These are phyloP conservation scores for Ectropis grisescens DNA, from an alignment of 1,140 invertebrate species.

Conservation along the genomic window DNA sequence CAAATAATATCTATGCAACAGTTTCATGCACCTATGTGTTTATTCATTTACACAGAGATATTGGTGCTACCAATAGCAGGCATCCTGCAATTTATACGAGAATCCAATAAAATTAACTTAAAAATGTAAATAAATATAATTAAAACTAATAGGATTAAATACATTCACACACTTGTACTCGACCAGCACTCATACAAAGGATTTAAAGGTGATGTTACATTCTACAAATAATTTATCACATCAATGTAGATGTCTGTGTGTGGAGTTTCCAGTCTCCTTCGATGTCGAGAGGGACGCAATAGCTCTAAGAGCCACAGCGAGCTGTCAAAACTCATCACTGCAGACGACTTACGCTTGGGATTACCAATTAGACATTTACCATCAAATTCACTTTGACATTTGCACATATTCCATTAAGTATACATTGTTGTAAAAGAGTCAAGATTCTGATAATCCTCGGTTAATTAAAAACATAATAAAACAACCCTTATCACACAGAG, in stretches of 20 bases:
- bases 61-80: constrained; percentile 38
- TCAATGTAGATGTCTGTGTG: constrained; percentile 1
- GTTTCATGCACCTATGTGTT: constrained; percentile 25
- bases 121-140: constrained; percentile 47
- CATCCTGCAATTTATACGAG: constrained; percentile 24
- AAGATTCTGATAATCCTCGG: no score
- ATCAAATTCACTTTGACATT: no score
- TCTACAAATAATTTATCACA: constrained; percentile 34
- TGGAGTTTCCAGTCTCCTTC: constrained; percentile 9
- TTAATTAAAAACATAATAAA: no score
- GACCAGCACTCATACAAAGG: constrained; percentile 21
- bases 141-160: constrained; percentile 63
- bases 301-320: no score
- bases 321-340: no score
- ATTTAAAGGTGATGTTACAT: constrained; percentile 16
- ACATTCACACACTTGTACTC: constrained; percentile 53
- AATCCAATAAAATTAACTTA: constrained; percentile 35
- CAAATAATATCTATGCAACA: constrained; percentile 49
- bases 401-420: no score
- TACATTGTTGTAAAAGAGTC: no score
- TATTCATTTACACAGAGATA: constrained; percentile 15
- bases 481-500: no score
- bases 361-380: no score
- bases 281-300: no score
- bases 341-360: no score